Evolutionary conservation across 2,797 vertebrate genomes (phyloP), one percentile per base, ranked within the genome.

Genomic region (Esox lucius): DNA sequence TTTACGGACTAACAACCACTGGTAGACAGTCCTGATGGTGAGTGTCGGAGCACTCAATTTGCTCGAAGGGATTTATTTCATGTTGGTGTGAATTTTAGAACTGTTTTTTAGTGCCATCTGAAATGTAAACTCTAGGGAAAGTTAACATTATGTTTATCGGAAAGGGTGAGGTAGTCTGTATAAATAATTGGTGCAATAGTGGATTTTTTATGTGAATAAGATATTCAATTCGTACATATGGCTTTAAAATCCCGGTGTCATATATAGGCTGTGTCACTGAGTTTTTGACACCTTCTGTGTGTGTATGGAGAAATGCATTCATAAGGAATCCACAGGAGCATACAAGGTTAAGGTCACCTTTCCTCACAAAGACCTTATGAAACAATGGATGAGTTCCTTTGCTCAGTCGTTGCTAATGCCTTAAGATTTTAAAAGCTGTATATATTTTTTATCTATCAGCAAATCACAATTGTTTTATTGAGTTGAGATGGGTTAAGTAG

Each of bases 141-240:
- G 26, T 31, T 28, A 64, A 65, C 61, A 28, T 67, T 68, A 31
- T 67, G 19, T 72, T 75, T 56, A 91, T 49, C 28, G 26, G 7
- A 26, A 70, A 33, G 48, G 8, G 31, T 87, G 86, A 11, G 9
- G 42, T 46, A 46, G 42, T 46, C 3, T 13, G 9, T 89, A 88
- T 72, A 72, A 74, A 46, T 46, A 11, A 46, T 12, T 13, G 13
- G 42, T 2, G 33, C 80, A 42, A 56, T 90, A 73, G 84, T 49
- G 2, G 68, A 70, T 9, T 22, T 19, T 33, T 8, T 7, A 2
- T n/a, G 31, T n/a, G 33, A 35, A 68, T 35, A 68, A 0, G 19
- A 39, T 12, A 12, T 89, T 64, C 1, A 56, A 9, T 1, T 59
- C 62, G 3, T 49, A 26, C 12, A 11, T 26, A 49, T 17, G 17